Evolutionary conservation across 92 coral and sea anemone genomes (phyloP).

Genomic region (Siderastrea siderea): DNA sequence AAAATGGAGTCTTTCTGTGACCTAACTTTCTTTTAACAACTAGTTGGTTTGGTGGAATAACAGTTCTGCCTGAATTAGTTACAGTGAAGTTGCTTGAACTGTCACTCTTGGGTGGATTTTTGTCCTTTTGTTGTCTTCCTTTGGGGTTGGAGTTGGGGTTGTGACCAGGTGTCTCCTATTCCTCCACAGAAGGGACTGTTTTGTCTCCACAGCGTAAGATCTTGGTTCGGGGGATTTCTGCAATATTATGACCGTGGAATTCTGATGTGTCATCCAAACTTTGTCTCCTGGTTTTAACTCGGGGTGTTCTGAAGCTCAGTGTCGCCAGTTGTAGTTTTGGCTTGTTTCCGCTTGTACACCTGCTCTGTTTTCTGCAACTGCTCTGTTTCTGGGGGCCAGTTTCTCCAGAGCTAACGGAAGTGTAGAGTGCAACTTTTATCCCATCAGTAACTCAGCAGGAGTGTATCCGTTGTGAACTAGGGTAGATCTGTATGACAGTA

Average conservation of each 20-base stretch:
- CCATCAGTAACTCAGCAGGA: conserved; percentile 53
- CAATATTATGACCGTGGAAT: not conserved
- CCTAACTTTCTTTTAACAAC: not conserved
- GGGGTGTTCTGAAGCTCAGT: conserved; percentile 28
- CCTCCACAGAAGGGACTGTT: conserved; percentile 16
- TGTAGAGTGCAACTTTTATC: conserved; percentile 25
- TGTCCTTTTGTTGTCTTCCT: not conserved
- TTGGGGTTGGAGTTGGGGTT: not conserved
- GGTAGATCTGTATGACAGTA: conserved; percentile 53
- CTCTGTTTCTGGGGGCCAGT: conserved; percentile 23
- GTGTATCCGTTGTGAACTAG: conserved; percentile 47
- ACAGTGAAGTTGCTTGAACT: not conserved
- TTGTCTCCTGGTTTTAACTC: conserved; percentile 17
- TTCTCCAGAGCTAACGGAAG: conserved; percentile 10
- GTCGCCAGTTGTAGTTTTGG: conserved; percentile 23
- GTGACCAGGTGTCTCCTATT: conserved; percentile 15
- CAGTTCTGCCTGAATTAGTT: conserved; percentile 16
- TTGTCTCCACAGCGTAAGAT: not conserved
- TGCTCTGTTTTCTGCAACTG: conserved; percentile 11
- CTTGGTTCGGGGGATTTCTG: conserved; percentile 4
- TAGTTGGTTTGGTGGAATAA: conserved; percentile 16
- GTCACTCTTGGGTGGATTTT: not conserved
- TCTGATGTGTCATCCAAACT: conserved; percentile 20
- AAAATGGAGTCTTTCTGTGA: not conserved
- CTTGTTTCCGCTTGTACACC: conserved; percentile 6